phyloP scores from a whole-genome alignment of 2,113 vertebrate species.

The Fulica atra region DNA sequence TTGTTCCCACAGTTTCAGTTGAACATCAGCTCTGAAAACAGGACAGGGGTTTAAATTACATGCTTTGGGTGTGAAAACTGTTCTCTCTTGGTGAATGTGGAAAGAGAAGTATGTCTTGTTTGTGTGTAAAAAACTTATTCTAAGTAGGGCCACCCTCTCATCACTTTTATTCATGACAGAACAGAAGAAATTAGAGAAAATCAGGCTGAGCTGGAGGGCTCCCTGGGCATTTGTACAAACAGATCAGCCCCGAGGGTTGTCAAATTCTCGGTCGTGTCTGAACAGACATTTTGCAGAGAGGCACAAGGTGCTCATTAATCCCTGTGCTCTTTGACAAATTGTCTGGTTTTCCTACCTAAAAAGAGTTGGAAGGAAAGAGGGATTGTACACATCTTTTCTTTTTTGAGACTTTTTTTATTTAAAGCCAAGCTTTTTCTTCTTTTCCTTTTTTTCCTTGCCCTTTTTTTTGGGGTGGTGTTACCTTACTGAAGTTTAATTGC shows the following conservation, averaged over 20 bases:
- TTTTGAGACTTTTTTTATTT: background rate
- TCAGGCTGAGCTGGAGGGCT: background rate
- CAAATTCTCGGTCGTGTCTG: background rate
- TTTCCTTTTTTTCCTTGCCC: background rate
- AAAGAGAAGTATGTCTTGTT: background rate
- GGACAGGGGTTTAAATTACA: background rate
- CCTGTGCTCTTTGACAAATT: background rate
- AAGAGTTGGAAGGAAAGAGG: background rate
- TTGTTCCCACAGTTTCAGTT: background rate
- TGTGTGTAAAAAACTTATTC: background rate
- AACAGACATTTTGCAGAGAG: background rate
- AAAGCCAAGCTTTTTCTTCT: background rate
- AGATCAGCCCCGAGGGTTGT: background rate
- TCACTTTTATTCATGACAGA: background rate
- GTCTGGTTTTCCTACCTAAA: background rate
- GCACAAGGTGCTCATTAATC: background rate
- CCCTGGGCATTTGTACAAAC: background rate
- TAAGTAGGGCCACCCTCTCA: background rate
- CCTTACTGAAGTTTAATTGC: background rate
- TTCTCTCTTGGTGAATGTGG: background rate
- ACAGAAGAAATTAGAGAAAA: background rate
- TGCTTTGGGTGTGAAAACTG: background rate
- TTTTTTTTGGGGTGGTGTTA: background rate
- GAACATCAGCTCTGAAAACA: background rate
- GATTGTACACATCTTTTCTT: background rate